Evolutionary conservation across 1,140 invertebrate species (phyloP).

Genomic region (Idris sp.): DNA sequence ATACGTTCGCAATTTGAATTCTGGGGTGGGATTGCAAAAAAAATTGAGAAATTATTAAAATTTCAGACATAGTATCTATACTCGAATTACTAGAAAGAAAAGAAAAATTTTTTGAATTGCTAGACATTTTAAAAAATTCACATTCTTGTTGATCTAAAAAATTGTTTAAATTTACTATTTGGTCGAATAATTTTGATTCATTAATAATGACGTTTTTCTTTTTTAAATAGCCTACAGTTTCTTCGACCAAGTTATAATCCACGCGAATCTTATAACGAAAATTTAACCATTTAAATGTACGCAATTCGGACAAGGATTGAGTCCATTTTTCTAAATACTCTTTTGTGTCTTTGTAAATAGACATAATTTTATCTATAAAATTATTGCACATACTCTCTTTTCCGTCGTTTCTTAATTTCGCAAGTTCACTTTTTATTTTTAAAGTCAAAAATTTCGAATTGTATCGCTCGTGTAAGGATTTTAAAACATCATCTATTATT

Average conservation of each 20-base stretch:
- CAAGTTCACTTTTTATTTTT: conserved; percentile 2
- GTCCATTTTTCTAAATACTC: conserved; percentile 42
- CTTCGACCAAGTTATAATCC: conserved; percentile 6
- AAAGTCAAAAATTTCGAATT: conserved; percentile 14
- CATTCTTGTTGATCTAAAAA: conserved; percentile 9
- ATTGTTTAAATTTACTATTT: conserved; percentile 17
- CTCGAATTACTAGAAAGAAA: conserved; percentile 19
- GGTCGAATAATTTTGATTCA: conserved; percentile 17
- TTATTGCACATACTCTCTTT: conserved; percentile 10
- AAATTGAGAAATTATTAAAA: conserved; percentile 34
- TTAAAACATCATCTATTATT: conserved; percentile 8
- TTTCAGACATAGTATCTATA: conserved; percentile 8
- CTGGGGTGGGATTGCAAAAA: conserved; percentile 36
- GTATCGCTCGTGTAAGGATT: conserved; percentile 2
- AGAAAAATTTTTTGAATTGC: conserved; percentile 2
- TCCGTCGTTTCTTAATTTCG: conserved; percentile 17
- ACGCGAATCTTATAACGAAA: conserved; percentile 4
- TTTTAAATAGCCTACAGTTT: not conserved
- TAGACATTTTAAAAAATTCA: conserved; percentile 2
- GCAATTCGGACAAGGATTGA: conserved; percentile 7
- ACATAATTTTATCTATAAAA: conserved; percentile 20
- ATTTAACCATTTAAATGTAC: conserved; percentile 32
- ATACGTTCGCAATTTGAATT: conserved; percentile 44
- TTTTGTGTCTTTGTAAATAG: conserved; percentile 13
- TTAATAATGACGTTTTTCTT: conserved; percentile 9